These are phyloP conservation scores for Salpingus planirostris DNA, from an alignment of 2,888 invertebrate genomes.

Conservation along the genomic window DNA sequence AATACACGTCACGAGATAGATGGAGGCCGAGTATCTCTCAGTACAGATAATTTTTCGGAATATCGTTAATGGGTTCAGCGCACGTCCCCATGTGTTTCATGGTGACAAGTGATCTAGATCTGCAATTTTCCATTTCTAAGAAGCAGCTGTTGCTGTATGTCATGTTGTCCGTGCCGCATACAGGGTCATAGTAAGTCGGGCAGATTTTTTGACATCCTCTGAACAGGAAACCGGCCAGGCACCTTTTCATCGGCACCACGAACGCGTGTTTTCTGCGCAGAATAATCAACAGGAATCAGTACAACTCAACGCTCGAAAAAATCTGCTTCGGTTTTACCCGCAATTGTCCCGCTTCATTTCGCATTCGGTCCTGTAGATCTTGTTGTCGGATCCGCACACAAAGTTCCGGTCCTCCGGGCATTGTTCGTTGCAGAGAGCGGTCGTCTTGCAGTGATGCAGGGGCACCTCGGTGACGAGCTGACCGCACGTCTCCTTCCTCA, in stretches of 20 bases:
- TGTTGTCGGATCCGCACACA: conserved; percentile 84
- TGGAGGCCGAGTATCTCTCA: conserved; percentile 28
- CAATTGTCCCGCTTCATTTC: conserved; percentile 87
- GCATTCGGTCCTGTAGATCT: conserved; percentile 83
- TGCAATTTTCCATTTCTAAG: conserved; percentile 84
- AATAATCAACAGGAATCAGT: neutral
- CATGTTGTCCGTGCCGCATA: conserved; percentile 86
- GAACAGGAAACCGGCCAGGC: conserved; percentile 76
- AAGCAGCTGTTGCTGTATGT: conserved; percentile 92
- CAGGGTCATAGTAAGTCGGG: conserved; percentile 78
- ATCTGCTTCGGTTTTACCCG: conserved; percentile 46
- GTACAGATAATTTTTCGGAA: conserved; percentile 82
- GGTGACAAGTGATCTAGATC: conserved; percentile 68
- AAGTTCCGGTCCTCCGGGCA: conserved; percentile 67
- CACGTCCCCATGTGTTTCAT: conserved; percentile 77
- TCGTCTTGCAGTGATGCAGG: conserved; percentile 74
- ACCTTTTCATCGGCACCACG: conserved; percentile 82
- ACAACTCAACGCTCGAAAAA: neutral
- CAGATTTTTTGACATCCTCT: conserved; percentile 82
- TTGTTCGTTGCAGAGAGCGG: conserved; percentile 70
- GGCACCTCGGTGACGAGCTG: conserved; percentile 79
- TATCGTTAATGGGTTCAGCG: conserved; percentile 73
- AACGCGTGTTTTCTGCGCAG: conserved; percentile 72
- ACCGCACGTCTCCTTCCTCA: conserved; percentile 74
- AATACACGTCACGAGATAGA: neutral